Conservation (phyloP, 2,797 vertebrate species). For the Tauraco hartlaubi region DNA sequence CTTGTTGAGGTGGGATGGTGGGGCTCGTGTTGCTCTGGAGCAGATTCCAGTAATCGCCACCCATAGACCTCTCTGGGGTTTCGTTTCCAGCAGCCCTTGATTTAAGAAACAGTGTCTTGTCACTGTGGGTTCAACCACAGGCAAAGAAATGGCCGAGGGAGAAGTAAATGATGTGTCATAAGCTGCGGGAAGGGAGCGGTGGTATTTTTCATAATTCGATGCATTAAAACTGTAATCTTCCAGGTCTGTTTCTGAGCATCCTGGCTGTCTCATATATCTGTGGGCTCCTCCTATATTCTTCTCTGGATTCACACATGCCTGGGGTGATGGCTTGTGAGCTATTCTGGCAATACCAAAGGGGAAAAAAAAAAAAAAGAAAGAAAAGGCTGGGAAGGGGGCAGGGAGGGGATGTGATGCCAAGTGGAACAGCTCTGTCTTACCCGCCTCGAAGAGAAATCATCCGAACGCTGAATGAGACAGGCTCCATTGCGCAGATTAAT, state of each 20-base stretch:
- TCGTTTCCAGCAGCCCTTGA: conserved; percentile 27
- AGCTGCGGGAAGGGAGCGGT: not conserved
- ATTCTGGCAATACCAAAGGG: not conserved
- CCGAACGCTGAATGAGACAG: conserved; percentile 42
- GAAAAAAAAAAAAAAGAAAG: not conserved
- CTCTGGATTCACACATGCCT: not conserved
- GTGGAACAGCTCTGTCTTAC: conserved; percentile 44
- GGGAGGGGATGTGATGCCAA: conserved; percentile 31
- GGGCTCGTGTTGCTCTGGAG: accelerated
- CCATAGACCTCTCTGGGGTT: not conserved
- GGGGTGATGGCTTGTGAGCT: not conserved
- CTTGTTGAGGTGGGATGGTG: not conserved
- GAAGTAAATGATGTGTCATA: not conserved
- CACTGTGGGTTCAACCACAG: not conserved
- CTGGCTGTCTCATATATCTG: not conserved
- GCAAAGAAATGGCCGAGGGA: conserved; percentile 4
- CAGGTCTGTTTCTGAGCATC: conserved; percentile 7
- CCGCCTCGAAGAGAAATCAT: conserved; percentile 22
- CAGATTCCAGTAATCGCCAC: not conserved
- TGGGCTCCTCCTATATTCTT: not conserved
- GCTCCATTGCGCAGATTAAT: conserved; percentile 47
- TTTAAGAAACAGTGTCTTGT: conserved; percentile 27
- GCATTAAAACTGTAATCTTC: conserved; percentile 40
- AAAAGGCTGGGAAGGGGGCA: not conserved
- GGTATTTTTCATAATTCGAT: conserved; percentile 58